Evolutionary conservation across 2,888 invertebrate genomes (phyloP).

Genomic region (Chloroclysta siterata): DNA sequence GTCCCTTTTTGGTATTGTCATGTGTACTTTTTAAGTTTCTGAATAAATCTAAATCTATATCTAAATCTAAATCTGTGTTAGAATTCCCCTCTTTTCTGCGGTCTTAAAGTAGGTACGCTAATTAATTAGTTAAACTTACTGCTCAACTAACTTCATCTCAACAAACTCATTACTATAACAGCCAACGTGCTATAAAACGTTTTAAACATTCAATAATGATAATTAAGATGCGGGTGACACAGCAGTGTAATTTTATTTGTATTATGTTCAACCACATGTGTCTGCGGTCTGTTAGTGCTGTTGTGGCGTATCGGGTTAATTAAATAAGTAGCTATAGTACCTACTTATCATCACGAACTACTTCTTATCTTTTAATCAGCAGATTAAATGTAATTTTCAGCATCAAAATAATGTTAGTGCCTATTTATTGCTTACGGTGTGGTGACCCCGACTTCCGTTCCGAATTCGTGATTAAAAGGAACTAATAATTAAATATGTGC

Average conservation of each 20-base stretch:
- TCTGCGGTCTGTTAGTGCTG: slow-evolving; percentile 13
- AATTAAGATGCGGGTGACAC: slow-evolving; percentile 31
- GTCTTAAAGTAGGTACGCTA: too few species aligned
- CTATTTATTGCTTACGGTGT: neutral
- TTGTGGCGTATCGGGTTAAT: slow-evolving; percentile 17
- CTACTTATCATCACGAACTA: neutral
- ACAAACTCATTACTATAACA: slow-evolving; percentile 6
- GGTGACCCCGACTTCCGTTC: neutral
- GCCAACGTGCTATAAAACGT: slow-evolving; percentile 3
- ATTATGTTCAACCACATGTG: slow-evolving; percentile 30
- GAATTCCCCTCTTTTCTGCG: too few species aligned
- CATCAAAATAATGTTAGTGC: neutral
- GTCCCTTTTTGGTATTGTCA: too few species aligned
- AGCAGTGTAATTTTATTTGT: slow-evolving; percentile 25
- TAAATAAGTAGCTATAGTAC: slow-evolving; percentile 4
- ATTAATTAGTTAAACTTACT: neutral
- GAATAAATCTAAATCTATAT: too few species aligned
- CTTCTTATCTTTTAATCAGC: too few species aligned
- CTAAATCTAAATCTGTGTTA: too few species aligned
- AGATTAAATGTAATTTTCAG: neutral
- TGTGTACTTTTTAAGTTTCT: too few species aligned
- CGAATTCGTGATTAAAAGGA: too few species aligned
- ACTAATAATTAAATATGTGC: too few species aligned
- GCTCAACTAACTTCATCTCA: neutral
- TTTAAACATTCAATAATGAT: slow-evolving; percentile 22